phyloP scores from a whole-genome alignment of 2,113 vertebrate species.

The Phoxinus phoxinus region DNA sequence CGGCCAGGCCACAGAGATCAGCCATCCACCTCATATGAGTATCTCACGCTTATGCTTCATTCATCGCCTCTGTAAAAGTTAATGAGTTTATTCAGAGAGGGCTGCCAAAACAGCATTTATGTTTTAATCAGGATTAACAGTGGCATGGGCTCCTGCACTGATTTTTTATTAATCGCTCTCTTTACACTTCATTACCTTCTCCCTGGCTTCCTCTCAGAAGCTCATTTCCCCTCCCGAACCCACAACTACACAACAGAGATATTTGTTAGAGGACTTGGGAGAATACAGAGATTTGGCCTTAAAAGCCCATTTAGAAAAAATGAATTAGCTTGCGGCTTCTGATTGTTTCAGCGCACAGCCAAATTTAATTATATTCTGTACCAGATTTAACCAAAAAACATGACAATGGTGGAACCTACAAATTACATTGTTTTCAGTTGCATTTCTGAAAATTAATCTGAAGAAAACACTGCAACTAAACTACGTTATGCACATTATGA shows the following conservation, averaged over 20 bases:
- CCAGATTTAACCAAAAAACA: background rate
- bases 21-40: constrained; percentile 11
- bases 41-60: constrained; percentile 46
- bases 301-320: constrained; percentile 43
- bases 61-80: constrained; percentile 61
- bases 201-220: constrained; percentile 25
- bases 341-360: constrained; percentile 5
- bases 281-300: constrained; percentile 39
- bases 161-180: constrained; percentile 71
- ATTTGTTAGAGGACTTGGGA: constrained; percentile 33
- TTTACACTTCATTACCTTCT: constrained; percentile 59
- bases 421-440: background rate
- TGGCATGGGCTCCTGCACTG: constrained; percentile 57
- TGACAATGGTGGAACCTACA: background rate
- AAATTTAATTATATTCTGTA: background rate
- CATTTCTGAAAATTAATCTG: background rate
- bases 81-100: constrained; percentile 85
- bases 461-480: background rate
- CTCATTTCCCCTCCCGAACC: background rate
- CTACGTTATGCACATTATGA: background rate
- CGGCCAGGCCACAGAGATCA: constrained; percentile 32
- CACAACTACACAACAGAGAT: constrained; percentile 31
- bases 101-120: constrained; percentile 76
- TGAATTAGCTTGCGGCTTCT: constrained; percentile 12
- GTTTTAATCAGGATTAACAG: constrained; percentile 82